These are phyloP conservation scores for Drosophila cognata DNA, from an alignment of 2,888 invertebrate species.

Conservation along the genomic window DNA sequence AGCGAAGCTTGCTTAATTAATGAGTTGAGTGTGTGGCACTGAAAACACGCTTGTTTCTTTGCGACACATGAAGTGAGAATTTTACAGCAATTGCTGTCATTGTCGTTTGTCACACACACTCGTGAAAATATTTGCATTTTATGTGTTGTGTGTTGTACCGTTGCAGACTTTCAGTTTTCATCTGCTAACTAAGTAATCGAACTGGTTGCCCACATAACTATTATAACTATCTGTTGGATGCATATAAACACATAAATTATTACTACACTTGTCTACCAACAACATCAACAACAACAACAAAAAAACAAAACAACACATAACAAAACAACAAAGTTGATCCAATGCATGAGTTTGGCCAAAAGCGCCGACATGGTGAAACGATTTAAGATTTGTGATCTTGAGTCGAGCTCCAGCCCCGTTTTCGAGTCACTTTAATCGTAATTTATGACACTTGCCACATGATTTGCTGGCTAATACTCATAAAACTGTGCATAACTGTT, in stretches of 20 bases:
- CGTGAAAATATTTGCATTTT: neutral
- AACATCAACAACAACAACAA: neutral
- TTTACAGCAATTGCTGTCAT: conserved; percentile 6
- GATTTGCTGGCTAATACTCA: conserved; percentile 56
- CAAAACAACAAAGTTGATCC: conserved; percentile 3
- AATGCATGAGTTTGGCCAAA: conserved; percentile 29
- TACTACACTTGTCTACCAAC: conserved; percentile 46
- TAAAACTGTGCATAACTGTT: conserved; percentile 32
- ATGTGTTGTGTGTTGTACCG: neutral
- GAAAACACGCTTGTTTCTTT: neutral
- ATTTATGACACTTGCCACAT: conserved; percentile 70
- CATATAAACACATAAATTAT: conserved; percentile 53
- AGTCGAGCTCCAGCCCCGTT: conserved; percentile 28
- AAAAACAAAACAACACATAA: neutral
- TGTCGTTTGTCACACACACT: neutral
- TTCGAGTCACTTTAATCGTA: conserved; percentile 45
- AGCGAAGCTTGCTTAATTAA: conserved; percentile 63
- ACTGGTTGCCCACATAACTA: conserved; percentile 35
- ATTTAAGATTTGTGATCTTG: conserved; percentile 40
- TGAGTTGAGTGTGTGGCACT: conserved; percentile 26
- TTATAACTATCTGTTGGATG: conserved; percentile 8
- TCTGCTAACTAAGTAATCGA: conserved; percentile 12
- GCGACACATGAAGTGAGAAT: conserved; percentile 12
- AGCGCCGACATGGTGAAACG: conserved; percentile 54
- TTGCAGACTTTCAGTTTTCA: conserved; percentile 35